Base-by-base conservation (phyloP, 2,113 vertebrate species). In the Seriola rivoliana region DNA sequence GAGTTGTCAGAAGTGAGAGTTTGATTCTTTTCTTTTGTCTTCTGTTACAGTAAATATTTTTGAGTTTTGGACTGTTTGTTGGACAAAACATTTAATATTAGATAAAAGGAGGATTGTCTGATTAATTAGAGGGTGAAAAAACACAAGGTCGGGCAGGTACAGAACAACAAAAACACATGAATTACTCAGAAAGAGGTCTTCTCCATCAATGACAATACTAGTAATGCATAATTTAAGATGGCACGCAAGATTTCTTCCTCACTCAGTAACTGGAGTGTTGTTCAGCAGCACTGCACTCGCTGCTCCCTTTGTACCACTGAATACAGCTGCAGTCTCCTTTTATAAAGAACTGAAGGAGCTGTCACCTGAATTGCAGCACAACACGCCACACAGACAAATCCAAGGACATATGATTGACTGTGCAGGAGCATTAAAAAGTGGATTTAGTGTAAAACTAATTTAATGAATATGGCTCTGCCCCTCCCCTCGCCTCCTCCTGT, bases 341-440 rank as follows among this genome's bases (percentile, higher is more conserved):
- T 50, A 32, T 32, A 68, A 7, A 4, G 29, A 68, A 17, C 6
- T 44, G 42, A 44, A 44, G 42, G 42, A 44, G 42, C 42, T 44
- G 12, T 12, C 12, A 9, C 42, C 8, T 9, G 21, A 55, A 16
- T 4, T 5, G 46, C 46, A 48, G 46, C 46, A 48, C 46, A 48
- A 55, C 7, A n/a, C 6, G 19, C 4, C 8, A 8, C 48, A 52
- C 19, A 5, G 48, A 55, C 52, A 55, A 71, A 54, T 12, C 23
- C 57, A 13, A 57, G 59, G 68, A 57, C 38, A 16, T 21, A 12
- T 65, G 17, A n/a, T 55, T 4, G 2, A 23, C 21, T 23, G 21
- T 9, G 71, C 71, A 63, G 8, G 10, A 55, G 23, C 8, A 10
- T 23, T 52, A 54, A 75, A 64, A 74, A 75, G 44, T 54, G n/a